Conservation (phyloP, 2,797 vertebrate genomes). For the Simalia tracyae region DNA sequence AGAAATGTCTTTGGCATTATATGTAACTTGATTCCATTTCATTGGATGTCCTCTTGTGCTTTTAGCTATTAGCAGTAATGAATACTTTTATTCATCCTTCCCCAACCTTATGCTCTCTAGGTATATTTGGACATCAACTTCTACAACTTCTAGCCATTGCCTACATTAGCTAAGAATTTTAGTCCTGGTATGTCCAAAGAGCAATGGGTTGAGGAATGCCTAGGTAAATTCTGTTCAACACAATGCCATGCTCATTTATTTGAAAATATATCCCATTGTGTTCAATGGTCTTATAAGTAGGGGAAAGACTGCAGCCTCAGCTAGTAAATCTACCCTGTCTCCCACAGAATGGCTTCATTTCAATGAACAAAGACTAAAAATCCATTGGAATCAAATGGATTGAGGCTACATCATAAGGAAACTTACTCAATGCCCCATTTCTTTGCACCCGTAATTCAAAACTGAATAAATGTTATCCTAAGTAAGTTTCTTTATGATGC, state of each 20-base stretch:
- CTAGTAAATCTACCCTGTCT: background rate
- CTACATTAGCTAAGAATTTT: background rate
- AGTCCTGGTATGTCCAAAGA: background rate
- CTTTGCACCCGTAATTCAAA: background rate
- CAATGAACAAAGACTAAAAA: background rate
- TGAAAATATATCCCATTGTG: background rate
- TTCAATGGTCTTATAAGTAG: background rate
- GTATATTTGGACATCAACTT: background rate
- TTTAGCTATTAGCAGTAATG: background rate
- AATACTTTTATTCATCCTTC: background rate
- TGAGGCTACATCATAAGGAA: background rate
- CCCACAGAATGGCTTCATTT: background rate
- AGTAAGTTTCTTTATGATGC: background rate
- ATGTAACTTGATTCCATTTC: constrained; percentile 16
- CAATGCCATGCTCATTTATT: background rate
- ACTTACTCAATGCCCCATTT: background rate
- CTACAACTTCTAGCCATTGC: background rate
- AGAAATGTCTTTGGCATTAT: constrained; percentile 19
- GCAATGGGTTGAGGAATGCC: background rate
- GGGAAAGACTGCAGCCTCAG: background rate
- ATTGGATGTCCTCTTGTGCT: background rate
- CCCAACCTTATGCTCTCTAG: background rate
- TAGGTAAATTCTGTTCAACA: background rate
- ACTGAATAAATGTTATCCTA: background rate
- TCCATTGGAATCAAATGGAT: background rate